Evolutionary conservation across 2,888 invertebrate species (phyloP), one percentile per base, ranked within the genome.

Genomic region (Schizotus pectinicornis): DNA sequence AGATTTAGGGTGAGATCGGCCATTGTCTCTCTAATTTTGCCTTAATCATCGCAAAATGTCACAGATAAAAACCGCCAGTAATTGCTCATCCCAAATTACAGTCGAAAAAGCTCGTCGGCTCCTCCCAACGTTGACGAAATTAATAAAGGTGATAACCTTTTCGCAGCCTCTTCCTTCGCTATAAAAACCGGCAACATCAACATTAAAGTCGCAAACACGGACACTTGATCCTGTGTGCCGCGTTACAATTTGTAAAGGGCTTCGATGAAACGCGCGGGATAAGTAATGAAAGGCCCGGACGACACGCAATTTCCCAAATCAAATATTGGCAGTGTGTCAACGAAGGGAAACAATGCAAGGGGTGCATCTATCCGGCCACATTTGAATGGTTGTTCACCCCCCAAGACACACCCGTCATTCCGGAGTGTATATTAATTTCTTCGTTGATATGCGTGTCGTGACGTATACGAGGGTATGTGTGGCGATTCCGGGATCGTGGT

Each of bases 241-340:
- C 12, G 50, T 30, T 11, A 52, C 52, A 51, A 51, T 42, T 51
- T 51, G 50, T 41, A 50, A 50, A 41, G 50, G 50, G 22, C 22
- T 30, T 34, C 36, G 38, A 37, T 48, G 31, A 48, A 35, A 48
- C 35, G 39, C 33, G 32, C n/a, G 30, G 13, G 34, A 47, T 54
- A 54, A 47, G 47, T 54, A 54, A 54, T 54, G 54, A 54, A 54
- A 54, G 48, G 39, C 54, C 47, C 47, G 54, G 41, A 43, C 22
- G 46, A 47, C 63, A 62, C 53, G 64, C 67, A 65, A 67, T 67
- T 67, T 65, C 65, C 65, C 56, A 59, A 64, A 57, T 67, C 65
- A 67, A 67, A 67, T 67, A 67, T 67, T 67, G 65, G 59, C 57
- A 56, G n/a, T 49, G 43, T 49, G 39, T 54, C 38, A 47, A 37